phyloP scores from a whole-genome alignment of 2,888 invertebrate genomes.

The Stenotaenia linearis region DNA sequence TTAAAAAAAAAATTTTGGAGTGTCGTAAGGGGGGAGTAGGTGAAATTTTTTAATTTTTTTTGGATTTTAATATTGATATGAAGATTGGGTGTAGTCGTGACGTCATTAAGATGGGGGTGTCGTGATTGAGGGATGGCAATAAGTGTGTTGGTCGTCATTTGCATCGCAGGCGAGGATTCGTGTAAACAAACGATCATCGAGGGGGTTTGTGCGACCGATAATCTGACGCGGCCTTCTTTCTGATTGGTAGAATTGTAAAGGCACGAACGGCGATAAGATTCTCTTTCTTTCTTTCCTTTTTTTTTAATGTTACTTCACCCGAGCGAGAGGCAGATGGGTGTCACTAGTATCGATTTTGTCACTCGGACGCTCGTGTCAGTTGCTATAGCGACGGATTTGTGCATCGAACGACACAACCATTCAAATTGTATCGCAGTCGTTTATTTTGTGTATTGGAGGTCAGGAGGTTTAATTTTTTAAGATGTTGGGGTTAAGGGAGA shows the following conservation, averaged over 20 bases:
- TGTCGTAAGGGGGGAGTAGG: no score
- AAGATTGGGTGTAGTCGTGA: neutral
- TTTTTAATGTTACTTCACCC: neutral
- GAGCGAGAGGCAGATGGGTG: slow-evolving; percentile 10
- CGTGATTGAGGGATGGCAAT: no score
- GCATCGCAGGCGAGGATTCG: neutral
- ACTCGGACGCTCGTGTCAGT: slow-evolving; percentile 20
- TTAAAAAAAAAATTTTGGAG: no score
- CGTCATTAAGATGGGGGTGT: neutral
- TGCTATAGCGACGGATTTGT: neutral
- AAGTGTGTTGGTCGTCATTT: neutral
- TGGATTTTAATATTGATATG: no score
- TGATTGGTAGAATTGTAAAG: neutral
- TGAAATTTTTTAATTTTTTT: no score
- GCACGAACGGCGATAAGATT: neutral
- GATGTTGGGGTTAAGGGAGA: no score
- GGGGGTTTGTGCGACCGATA: neutral
- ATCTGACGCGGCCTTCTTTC: neutral
- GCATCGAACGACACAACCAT: neutral
- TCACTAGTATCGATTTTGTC: neutral
- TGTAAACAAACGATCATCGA: neutral
- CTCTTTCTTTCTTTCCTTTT: neutral
- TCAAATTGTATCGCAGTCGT: neutral
- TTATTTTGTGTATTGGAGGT: neutral
- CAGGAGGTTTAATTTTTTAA: no score